Evolutionary conservation across 2,797 vertebrate species (phyloP).

Genomic region (Enteromius afrohamiltoni): DNA sequence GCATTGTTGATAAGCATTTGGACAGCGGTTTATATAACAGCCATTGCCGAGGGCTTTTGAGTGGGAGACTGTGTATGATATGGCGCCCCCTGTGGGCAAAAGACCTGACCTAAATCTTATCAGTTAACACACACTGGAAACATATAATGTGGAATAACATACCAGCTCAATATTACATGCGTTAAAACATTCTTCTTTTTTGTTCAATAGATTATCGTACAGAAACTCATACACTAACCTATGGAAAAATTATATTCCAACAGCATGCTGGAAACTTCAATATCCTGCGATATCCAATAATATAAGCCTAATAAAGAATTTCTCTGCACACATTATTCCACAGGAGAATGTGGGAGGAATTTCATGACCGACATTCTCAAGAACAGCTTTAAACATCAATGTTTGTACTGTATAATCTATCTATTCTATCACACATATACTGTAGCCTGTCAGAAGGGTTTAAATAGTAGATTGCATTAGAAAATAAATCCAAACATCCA

Average conservation of each 20-base stretch:
- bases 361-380: neutral
- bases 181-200: neutral
- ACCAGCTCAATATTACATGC: neutral
- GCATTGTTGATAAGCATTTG: constrained; percentile 31
- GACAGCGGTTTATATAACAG: constrained; percentile 27
- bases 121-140: neutral
- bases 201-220: neutral
- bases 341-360: constrained; percentile 1
- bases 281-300: neutral
- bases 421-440: neutral
- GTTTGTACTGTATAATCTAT: constrained; percentile 1
- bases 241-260: neutral
- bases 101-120: neutral
- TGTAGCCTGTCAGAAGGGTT: neutral
- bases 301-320: constrained; percentile 5
- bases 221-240: neutral
- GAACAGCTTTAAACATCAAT: constrained; percentile 4
- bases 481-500: neutral
- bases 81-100: constrained; percentile 20
- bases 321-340: neutral
- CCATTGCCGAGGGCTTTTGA: neutral
- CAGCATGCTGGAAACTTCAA: neutral
- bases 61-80: constrained; percentile 1
- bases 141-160: neutral
- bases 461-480: neutral